Evolutionary conservation across 2,888 invertebrate genomes (phyloP), one percentile per base, ranked within the genome.

Genomic region (Drosophila melanosoma): DNA sequence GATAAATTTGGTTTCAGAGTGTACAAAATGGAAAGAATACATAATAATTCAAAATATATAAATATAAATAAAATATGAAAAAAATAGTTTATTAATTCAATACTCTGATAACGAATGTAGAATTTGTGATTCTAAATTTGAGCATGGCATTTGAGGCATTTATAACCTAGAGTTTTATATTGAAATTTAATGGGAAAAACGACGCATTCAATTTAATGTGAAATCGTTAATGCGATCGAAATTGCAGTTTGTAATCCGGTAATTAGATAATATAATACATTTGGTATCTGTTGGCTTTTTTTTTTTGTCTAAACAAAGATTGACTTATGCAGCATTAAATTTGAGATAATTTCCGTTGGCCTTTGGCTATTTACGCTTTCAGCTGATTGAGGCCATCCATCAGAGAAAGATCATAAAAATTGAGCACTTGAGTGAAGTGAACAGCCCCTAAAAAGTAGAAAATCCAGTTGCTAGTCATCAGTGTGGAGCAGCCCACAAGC

Each of bases 391-490:
- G 64, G 38, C 69, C 54, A 76, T 79, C 60, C 57, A 82, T 85
- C 81, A 81, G 72, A 32, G 70, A 60, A 63, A 70, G 67, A 53
- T 29, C 77, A 81, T 87, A 86, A 85, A 84, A 84, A 69, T 77
- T 79, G 72, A 86, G 79, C 77, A 83, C 79, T 45, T 23, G 23
- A 8, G 23, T 71, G 61, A 52, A 51, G 66, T 69, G 81, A 53
- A 71, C 69, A 64, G 74, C 76, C 81, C 23, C 23, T 45, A 45
- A 45, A 8, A 15, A 23, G 45, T 15, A 23, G 23, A 23, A 23
- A 45, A 26, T 52, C 60, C 66, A 23, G 48, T 53, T 53, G 59
- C 51, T 2, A 6, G 35, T 53, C 29, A 20, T 6, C 29, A 8
- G 33, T 32, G 40, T 42, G 5, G 48, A 52, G 38, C 66, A 59